Evolutionary conservation across 2,797 vertebrate genomes (phyloP), one percentile per base, ranked within the genome.

Genomic region (Paedocypris micromegethes): DNA sequence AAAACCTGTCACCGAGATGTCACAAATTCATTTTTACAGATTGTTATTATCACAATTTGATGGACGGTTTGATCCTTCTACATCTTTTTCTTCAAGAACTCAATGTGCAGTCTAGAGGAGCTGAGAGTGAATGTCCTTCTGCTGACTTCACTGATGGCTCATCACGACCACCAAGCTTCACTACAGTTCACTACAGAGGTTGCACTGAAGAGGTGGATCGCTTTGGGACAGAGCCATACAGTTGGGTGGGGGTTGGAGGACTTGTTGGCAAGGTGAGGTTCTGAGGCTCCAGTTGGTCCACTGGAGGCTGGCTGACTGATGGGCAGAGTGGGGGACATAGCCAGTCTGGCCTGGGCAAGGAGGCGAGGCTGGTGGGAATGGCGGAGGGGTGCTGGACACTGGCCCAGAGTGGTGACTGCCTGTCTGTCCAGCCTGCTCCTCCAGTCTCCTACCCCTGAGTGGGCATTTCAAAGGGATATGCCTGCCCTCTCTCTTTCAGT

Each of bases 381-480:
- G 85, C 80, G 53, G 65, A 85, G 83, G 86, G 82, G 70, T 85
- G 83, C 88, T 91, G 88, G 88, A 89, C 62, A 42, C 57, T 5
- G 72, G 87, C 88, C 88, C 87, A 88, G 86, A 80, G 79, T 83
- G 86, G 87, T 90, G 88, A 88, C 87, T 89, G 89, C 87, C 88
- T 91, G 88, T 90, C 88, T 90, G 87, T 86, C 84, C 84, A 88
- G 86, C 86, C 84, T 86, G 86, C 84, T 83, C 85, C 85, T 82
- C 86, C 87, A 87, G 84, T 88, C 86, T 87, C 85, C 86, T 89
- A 87, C 86, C 88, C 90, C 86, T 86, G 83, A 81, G 83, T 86
- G 87, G 84, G 86, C 87, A 88, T 90, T 89, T 91, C 89, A 89
- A 90, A 89, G 86, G 77, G 84, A 87, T 84, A 82, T 86, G 86